Evolutionary conservation across 2,113 vertebrate genomes (phyloP).

Genomic region (Triplophysa rosa): DNA sequence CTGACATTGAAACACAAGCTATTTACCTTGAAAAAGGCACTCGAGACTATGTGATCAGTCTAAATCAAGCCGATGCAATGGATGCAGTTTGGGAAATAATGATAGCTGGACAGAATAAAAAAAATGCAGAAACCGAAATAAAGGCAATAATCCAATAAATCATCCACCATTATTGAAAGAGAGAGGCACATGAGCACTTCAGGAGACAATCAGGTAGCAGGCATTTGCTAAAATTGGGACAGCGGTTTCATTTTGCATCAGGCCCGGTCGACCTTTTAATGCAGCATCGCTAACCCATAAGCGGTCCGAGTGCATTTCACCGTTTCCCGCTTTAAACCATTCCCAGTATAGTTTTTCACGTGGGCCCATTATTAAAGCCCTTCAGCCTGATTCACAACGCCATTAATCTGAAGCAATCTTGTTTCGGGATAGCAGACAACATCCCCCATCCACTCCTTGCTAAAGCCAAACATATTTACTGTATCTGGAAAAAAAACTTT

Average conservation of each 20-base stretch:
- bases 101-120: slow-evolving; percentile 58
- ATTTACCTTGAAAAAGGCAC: slow-evolving; percentile 66
- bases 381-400: slow-evolving; percentile 47
- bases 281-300: slow-evolving; percentile 63
- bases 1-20: slow-evolving; percentile 68
- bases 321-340: slow-evolving; percentile 61
- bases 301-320: slow-evolving; percentile 57
- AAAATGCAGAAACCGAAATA: slow-evolving; percentile 63
- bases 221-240: slow-evolving; percentile 74
- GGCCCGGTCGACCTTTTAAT: slow-evolving; percentile 74
- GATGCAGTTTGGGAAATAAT: slow-evolving; percentile 70
- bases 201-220: slow-evolving; percentile 70
- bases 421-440: slow-evolving; percentile 44
- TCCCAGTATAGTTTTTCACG: slow-evolving; percentile 63
- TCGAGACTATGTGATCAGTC: slow-evolving; percentile 63
- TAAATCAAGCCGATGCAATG: slow-evolving; percentile 63
- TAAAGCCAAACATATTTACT: slow-evolving; percentile 15
- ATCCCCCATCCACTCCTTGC: slow-evolving; percentile 13
- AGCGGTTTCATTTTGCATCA: slow-evolving; percentile 59
- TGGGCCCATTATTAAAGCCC: slow-evolving; percentile 57
- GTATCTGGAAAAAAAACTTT: slow-evolving; percentile 4
- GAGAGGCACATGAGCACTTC: slow-evolving; percentile 72
- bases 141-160: slow-evolving; percentile 75
- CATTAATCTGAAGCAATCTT: slow-evolving; percentile 49
- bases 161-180: slow-evolving; percentile 67